These are phyloP conservation scores for Drusus annulatus DNA, from an alignment of 1,140 invertebrate genomes.

Conservation along the genomic window DNA sequence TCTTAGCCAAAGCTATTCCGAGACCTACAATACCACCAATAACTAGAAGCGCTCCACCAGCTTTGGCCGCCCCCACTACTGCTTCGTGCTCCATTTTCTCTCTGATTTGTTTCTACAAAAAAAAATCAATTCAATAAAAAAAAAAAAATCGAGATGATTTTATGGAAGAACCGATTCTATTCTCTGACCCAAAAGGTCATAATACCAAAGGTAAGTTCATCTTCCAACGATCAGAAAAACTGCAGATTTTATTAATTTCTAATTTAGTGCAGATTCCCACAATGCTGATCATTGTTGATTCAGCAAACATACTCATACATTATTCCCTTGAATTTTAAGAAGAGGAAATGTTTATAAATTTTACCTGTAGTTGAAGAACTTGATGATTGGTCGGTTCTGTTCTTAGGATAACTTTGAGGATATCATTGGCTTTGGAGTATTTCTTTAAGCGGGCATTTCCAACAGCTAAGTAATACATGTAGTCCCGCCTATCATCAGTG, in stretches of 20 bases:
- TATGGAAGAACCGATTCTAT: too few relatives aligned
- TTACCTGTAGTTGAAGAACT: slow-evolving; percentile 77
- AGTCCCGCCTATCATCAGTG: slow-evolving; percentile 88
- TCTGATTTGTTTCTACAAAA: slow-evolving; percentile 85
- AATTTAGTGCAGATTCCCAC: too few relatives aligned
- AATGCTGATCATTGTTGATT: too few relatives aligned
- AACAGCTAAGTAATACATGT: slow-evolving; percentile 94
- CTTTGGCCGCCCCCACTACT: slow-evolving; percentile 89
- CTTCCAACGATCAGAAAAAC: too few relatives aligned
- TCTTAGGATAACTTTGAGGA: slow-evolving; percentile 85
- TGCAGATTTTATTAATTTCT: too few relatives aligned
- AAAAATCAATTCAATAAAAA: slow-evolving; percentile 21
- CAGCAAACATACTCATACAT: too few relatives aligned
- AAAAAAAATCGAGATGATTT: too few relatives aligned
- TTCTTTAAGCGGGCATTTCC: slow-evolving; percentile 94
- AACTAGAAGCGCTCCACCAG: slow-evolving; percentile 85
- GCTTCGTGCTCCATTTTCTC: slow-evolving; percentile 93
- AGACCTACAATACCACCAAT: slow-evolving; percentile 86
- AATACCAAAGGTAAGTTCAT: too few relatives aligned
- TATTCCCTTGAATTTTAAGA: too few relatives aligned
- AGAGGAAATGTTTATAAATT: neutral
- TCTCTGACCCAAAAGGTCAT: too few relatives aligned
- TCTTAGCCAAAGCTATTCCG: slow-evolving; percentile 83
- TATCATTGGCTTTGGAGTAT: slow-evolving; percentile 87
- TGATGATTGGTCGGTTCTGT: slow-evolving; percentile 95